Conservation (phyloP, 2,888 invertebrate species). For the Oxycera nigricornis region DNA sequence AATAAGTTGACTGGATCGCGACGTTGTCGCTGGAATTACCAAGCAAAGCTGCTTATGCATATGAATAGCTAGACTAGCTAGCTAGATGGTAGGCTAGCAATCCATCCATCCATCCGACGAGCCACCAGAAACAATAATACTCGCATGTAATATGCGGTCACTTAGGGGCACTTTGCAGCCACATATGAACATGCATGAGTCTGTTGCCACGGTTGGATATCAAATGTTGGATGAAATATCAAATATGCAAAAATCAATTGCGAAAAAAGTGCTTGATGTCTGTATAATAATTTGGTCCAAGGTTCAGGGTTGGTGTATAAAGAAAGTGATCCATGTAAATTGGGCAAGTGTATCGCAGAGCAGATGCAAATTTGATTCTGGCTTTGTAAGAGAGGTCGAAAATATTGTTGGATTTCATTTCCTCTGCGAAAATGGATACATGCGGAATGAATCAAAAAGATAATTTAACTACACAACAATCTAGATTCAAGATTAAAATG, state of each 20-base stretch:
- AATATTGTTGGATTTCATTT: too few species aligned
- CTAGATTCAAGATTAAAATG: too few species aligned
- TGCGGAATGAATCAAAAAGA: too few species aligned
- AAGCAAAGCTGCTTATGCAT: conserved; percentile 3
- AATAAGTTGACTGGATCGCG: too few species aligned
- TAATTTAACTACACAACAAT: too few species aligned
- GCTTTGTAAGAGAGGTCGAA: too few species aligned
- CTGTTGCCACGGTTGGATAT: neutral
- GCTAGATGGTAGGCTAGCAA: neutral
- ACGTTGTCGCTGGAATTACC: neutral
- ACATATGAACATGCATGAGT: neutral
- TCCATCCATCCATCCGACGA: neutral
- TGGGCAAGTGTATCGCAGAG: too few species aligned
- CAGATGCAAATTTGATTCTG: too few species aligned
- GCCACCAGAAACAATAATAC: conserved; percentile 4
- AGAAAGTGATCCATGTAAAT: too few species aligned
- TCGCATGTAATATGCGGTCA: conserved; percentile 1
- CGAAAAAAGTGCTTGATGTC: conserved; percentile 23
- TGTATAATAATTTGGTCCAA: too few species aligned
- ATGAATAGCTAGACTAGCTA: neutral
- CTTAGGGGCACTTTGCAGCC: neutral
- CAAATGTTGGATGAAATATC: conserved; percentile 2
- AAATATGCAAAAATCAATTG: conserved; percentile 30
- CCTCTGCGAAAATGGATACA: too few species aligned
- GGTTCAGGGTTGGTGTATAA: too few species aligned